These are phyloP conservation scores for Speoplatyrhinus poulsoni DNA, from an alignment of 2,113 vertebrate genomes.

Conservation along the genomic window DNA sequence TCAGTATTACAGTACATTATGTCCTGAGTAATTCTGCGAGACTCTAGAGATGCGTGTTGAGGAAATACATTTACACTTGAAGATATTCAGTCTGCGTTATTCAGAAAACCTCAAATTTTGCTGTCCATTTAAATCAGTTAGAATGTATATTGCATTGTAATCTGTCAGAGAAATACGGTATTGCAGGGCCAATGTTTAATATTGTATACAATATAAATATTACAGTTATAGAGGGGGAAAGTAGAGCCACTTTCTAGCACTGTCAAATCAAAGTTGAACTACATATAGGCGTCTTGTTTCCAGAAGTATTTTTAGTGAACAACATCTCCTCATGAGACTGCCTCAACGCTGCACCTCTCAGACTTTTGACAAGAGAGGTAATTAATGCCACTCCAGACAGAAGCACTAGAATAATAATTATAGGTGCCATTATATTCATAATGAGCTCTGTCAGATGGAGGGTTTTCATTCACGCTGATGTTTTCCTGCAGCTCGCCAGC, in stretches of 20 bases:
- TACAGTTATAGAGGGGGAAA: too few relatives aligned
- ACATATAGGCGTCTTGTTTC: too few relatives aligned
- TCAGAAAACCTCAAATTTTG: too few relatives aligned
- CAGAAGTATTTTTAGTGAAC: not conserved
- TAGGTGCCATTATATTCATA: constrained; percentile 10
- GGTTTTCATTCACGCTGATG: constrained; percentile 27
- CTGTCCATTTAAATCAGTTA: not conserved
- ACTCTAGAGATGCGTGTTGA: too few relatives aligned
- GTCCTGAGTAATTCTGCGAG: too few relatives aligned
- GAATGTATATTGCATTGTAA: not conserved
- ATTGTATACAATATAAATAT: not conserved
- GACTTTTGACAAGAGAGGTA: constrained; percentile 23
- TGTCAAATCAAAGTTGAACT: too few relatives aligned
- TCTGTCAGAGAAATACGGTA: not conserved
- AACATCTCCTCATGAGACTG: not conserved
- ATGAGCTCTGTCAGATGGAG: constrained; percentile 15
- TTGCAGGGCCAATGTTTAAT: not conserved
- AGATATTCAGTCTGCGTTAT: too few relatives aligned
- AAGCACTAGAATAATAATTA: constrained; percentile 21
- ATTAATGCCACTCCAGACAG: constrained; percentile 19
- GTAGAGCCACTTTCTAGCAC: too few relatives aligned
- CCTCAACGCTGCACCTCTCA: not conserved
- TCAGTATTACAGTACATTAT: too few relatives aligned
- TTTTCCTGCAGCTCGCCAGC: constrained; percentile 16
- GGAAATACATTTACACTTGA: too few relatives aligned